phyloP scores from a whole-genome alignment of 2,797 vertebrate genomes.

The Garrulus glandarius region DNA sequence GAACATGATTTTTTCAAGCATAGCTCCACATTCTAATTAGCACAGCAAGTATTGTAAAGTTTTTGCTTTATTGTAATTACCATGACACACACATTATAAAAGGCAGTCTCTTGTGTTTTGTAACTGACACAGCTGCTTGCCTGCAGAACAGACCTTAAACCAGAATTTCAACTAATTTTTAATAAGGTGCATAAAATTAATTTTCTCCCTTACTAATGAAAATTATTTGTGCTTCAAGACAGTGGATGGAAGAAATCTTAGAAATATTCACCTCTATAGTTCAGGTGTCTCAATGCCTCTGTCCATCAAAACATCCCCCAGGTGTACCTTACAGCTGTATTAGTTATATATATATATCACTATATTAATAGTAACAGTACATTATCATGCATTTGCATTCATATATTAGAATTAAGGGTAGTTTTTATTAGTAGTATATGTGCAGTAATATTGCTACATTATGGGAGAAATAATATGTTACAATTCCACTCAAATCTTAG shows the following conservation, averaged over 20 bases:
- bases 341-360: neutral
- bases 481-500: slow-evolving; percentile 20
- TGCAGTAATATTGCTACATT: neutral
- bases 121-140: neutral
- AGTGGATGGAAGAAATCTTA: neutral
- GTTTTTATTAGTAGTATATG: slow-evolving; percentile 10
- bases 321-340: neutral
- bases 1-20: neutral
- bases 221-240: neutral
- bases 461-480: neutral
- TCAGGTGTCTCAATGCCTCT: neutral
- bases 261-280: neutral
- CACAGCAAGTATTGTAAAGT: neutral
- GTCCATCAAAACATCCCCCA: neutral
- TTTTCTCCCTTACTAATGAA: neutral
- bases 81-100: neutral
- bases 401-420: neutral
- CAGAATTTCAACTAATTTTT: neutral
- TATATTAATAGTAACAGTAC: neutral
- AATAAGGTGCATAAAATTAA: neutral
- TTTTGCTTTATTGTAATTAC: neutral
- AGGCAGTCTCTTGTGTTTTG: neutral
- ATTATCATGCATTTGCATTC: neutral
- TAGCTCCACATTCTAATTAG: neutral
- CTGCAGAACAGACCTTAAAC: neutral